These are phyloP conservation scores for Aldrovandia affinis DNA, from an alignment of 2,797 vertebrate genomes.

Conservation along the genomic window DNA sequence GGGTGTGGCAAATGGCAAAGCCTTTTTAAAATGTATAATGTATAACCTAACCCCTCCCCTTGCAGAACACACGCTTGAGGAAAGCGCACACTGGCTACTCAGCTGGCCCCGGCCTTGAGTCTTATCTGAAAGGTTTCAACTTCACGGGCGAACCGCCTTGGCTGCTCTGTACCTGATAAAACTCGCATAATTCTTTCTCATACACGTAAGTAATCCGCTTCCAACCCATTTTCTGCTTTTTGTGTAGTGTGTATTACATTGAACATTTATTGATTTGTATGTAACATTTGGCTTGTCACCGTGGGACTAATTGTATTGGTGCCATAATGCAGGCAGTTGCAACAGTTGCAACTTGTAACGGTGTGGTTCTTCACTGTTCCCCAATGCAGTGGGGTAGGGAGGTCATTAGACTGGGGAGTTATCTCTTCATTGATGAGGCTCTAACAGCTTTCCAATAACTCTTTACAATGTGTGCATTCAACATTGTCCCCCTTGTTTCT, in stretches of 20 bases:
- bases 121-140: slow-evolving; percentile 74
- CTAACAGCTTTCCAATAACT: neutral
- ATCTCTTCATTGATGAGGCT: too few relatives aligned
- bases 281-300: too few relatives aligned
- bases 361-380: too few relatives aligned
- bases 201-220: slow-evolving; percentile 66
- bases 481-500: neutral
- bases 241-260: too few relatives aligned
- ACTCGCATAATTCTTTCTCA: slow-evolving; percentile 64
- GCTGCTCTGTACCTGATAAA: slow-evolving; percentile 65
- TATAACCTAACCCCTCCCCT: slow-evolving; percentile 11
- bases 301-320: too few relatives aligned
- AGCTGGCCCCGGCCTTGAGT: slow-evolving; percentile 73
- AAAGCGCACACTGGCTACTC: slow-evolving; percentile 68
- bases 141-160: slow-evolving; percentile 77
- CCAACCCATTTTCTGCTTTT: too few relatives aligned
- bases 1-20: neutral
- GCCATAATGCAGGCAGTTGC: neutral
- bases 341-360: too few relatives aligned
- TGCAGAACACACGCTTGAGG: slow-evolving; percentile 68
- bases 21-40: neutral
- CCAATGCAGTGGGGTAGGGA: too few relatives aligned
- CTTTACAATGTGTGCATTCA: neutral
- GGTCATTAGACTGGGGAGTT: too few relatives aligned
- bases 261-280: too few relatives aligned